phyloP scores from a whole-genome alignment of 2,888 invertebrate genomes.

The Eupeodes latifasciatus region DNA sequence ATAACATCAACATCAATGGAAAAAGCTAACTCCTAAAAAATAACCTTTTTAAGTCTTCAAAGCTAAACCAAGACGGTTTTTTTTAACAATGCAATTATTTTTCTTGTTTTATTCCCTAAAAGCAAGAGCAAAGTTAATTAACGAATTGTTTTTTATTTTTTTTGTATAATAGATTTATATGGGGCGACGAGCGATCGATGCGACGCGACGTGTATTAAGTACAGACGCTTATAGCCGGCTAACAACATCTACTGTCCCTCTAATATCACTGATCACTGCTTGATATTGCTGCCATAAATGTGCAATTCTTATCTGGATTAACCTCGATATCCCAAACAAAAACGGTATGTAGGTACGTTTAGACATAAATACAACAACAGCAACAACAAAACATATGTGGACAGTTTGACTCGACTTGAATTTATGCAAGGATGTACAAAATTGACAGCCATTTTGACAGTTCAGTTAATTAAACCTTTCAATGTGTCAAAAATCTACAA shows the following conservation, averaged over 20 bases:
- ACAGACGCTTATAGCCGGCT: neutral
- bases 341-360: neutral
- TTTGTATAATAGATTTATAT: conserved; percentile 75
- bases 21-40: conserved; percentile 31
- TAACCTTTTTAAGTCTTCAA: conserved; percentile 53
- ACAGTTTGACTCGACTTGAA: conserved; percentile 48
- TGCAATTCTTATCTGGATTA: conserved; percentile 72
- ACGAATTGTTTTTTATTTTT: conserved; percentile 81
- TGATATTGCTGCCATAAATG: conserved; percentile 62
- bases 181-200: neutral
- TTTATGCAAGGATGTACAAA: conserved; percentile 63
- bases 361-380: too few species aligned
- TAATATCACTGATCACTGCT: conserved; percentile 51
- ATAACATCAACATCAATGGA: neutral
- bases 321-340: conserved; percentile 44
- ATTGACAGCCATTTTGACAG: conserved; percentile 76
- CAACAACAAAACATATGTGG: conserved; percentile 31
- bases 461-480: conserved; percentile 77
- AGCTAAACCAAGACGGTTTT: neutral
- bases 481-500: conserved; percentile 61
- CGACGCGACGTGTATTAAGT: conserved; percentile 9
- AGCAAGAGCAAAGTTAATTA: conserved; percentile 80
- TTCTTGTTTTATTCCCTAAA: conserved; percentile 73
- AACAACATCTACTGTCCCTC: conserved; percentile 19
- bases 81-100: conserved; percentile 66